Percentiles rank a stretch among this genome's conserved stretches.
Conservation (phyloP, 1,140 invertebrate genomes). For the Papilio glaucus region DNA sequence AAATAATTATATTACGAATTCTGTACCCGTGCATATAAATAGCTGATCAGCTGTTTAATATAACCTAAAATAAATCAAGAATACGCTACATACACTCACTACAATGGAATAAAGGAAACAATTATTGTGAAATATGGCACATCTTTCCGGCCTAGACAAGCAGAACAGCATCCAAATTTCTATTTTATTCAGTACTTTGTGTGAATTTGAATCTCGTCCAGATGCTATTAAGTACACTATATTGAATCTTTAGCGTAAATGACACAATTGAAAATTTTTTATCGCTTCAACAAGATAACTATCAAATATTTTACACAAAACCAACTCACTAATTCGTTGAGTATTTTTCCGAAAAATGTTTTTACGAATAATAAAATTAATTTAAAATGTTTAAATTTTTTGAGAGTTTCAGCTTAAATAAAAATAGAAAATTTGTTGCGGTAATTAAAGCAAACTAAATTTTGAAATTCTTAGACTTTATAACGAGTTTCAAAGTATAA, state of each 20-base stretch:
- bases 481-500: background rate
- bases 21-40: too few relatives aligned
- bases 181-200: conserved; percentile 9
- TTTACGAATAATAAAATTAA: background rate
- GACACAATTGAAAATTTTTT: background rate
- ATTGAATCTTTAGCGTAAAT: conserved; percentile 15
- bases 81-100: background rate
- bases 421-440: background rate
- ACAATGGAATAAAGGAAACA: conserved; percentile 6
- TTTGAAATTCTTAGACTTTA: background rate
- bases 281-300: background rate
- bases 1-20: too few relatives aligned
- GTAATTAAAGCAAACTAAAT: background rate
- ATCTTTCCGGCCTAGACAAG: conserved; percentile 22
- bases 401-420: background rate
- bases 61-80: conserved; percentile 5
- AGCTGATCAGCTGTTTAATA: background rate
- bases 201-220: conserved; percentile 5
- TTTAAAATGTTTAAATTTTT: background rate
- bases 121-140: conserved; percentile 28
- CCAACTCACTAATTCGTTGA: too few relatives aligned
- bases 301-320: too few relatives aligned
- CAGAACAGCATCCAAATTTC: conserved; percentile 25
- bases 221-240: background rate
- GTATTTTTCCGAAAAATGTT: background rate